Percentiles rank a stretch among this genome's conserved stretches.
phyloP scores from a whole-genome alignment of 2,888 invertebrate species.

The Ochlodes sylvanus region DNA sequence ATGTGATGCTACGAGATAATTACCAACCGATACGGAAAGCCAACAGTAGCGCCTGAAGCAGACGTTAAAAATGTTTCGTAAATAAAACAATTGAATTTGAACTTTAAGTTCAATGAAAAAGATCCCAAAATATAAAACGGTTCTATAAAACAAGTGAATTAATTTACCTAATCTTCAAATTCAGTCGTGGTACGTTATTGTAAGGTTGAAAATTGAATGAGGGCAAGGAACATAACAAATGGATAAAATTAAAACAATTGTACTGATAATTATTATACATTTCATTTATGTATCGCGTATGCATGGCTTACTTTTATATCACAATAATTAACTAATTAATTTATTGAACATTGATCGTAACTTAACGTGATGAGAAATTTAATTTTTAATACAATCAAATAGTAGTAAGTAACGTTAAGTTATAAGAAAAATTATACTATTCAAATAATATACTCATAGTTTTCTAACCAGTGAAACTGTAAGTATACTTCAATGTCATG shows the following conservation, averaged over 20 bases:
- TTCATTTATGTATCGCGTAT: too few species aligned
- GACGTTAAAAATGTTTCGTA: constrained; percentile 1
- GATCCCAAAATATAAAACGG: not conserved
- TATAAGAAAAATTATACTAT: too few species aligned
- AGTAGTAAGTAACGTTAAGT: too few species aligned
- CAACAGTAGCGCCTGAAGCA: constrained; percentile 5
- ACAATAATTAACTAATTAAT: too few species aligned
- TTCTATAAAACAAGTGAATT: not conserved
- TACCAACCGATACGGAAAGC: constrained; percentile 27
- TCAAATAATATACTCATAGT: not conserved
- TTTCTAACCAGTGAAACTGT: not conserved
- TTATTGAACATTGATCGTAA: too few species aligned
- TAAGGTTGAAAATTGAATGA: not conserved
- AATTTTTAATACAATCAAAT: too few species aligned
- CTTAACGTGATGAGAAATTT: too few species aligned
- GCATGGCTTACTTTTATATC: too few species aligned
- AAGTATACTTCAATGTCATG: constrained; percentile 4
- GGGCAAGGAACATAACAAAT: too few species aligned
- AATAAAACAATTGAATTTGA: constrained; percentile 2
- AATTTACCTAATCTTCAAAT: not conserved
- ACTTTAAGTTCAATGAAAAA: not conserved
- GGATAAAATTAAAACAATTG: too few species aligned
- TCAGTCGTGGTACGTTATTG: not conserved
- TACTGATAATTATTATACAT: too few species aligned
- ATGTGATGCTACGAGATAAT: constrained; percentile 29